Evolutionary conservation across 2,797 vertebrate species (phyloP).

Genomic region (Valencia hispanica): DNA sequence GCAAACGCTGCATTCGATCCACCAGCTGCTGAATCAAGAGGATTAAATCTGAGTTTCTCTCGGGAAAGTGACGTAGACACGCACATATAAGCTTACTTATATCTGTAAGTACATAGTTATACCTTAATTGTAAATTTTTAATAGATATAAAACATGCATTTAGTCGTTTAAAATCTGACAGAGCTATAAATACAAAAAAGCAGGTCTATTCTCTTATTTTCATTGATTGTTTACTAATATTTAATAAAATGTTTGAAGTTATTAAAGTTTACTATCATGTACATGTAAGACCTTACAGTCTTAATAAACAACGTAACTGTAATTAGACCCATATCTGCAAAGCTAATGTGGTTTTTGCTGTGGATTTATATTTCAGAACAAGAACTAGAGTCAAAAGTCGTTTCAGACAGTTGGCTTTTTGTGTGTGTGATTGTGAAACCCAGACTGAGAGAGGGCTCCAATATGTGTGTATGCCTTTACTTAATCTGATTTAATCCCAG

Average conservation of each 20-base stretch:
- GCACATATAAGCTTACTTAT: background rate
- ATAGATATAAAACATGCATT: background rate
- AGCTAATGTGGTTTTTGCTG: background rate
- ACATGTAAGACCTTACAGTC: too few relatives aligned
- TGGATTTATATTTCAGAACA: background rate
- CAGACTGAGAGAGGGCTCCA: slow-evolving; percentile 10
- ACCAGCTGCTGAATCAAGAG: background rate
- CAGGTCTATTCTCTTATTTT: background rate
- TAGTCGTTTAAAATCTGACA: background rate
- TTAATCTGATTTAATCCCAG: slow-evolving; percentile 72
- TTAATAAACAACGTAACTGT: too few relatives aligned
- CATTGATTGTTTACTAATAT: background rate
- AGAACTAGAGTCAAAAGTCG: background rate
- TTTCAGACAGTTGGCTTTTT: background rate
- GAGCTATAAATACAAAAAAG: background rate
- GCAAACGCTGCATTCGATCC: background rate
- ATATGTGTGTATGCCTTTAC: slow-evolving; percentile 39
- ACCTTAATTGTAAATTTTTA: background rate
- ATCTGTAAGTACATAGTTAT: background rate
- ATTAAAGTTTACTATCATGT: background rate
- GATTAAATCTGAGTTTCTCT: slow-evolving; percentile 6
- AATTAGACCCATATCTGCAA: background rate
- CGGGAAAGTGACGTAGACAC: background rate
- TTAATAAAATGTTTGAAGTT: background rate
- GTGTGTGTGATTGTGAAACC: background rate